Evolutionary conservation across 2,888 invertebrate species (phyloP), one percentile per base, ranked within the genome.

Genomic region (Nowickia ferox): DNA sequence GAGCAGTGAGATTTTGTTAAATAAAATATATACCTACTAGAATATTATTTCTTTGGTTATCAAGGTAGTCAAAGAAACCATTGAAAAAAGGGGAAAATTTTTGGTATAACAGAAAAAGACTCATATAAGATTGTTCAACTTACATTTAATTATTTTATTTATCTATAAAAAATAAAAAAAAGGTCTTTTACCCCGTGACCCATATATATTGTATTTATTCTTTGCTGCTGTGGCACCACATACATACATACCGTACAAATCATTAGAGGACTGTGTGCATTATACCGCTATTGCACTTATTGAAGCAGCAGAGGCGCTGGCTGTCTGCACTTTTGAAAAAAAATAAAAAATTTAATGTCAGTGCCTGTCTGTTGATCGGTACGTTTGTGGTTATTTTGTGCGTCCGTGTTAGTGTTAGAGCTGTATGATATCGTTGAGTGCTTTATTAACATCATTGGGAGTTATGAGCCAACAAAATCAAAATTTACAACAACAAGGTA

Each of bases 351-450:
- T 63, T 51, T 13, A n/a, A 22, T 44, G 30, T 57, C 44, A 19
- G 42, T 65, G 61, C 17, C 10, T 63, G 63, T 68, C 22, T 65
- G 15, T 38, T 38, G n/a, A 17, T 19, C 40, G 30, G 17, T 42
- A 13, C 19, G 53, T 57, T 2, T 78, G 15, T 63, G 51, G 63
- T 38, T 30, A 19, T 55, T 51, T 55, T 46, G 75, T 69, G 46
- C 71, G 66, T 51, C 59, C 30, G 83, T 83, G 66, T 66, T 59
- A 15, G 71, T 78, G 83, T 55, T 83, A 72, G 11, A 83, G 59
- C 86, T 92, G 91, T 90, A 92, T 92, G 92, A 91, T 93, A 91
- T 91, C 93, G 88, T 89, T 93, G 91, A 92, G 92, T 89, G 92
- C 92, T 87, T 90, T 92, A 87, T 86, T 92, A 88, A 92, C 92